Evolutionary conservation across 2,888 invertebrate species (phyloP), one percentile per base, ranked within the genome.

Genomic region (Tetragnatha montana): DNA sequence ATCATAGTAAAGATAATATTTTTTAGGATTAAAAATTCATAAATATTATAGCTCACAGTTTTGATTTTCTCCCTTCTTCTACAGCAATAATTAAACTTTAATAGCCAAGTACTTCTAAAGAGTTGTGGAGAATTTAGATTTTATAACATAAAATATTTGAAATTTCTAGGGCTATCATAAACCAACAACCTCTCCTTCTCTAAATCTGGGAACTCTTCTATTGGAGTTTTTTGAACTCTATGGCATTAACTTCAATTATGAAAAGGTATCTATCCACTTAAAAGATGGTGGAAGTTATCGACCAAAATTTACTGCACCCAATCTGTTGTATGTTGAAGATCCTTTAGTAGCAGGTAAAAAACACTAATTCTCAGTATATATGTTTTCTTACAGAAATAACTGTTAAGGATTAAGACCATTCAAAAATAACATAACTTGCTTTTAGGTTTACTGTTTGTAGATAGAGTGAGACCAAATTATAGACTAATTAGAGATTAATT

Each of bases 151-250:
- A 12, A 19, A 47, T 49, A 47, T 78, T 69, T 79, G 91, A 96
- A 96, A 91, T 93, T 95, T 49, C 82, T 95, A 94, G 91, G 93
- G 93, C 92, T 93, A 73, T 73, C 82, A 90, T n/a, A 90, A 83
- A 21, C 90, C 90, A 22, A 87, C 78, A 8, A 73, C 19, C 50
- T 7, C 7, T 7, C 82, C 92, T n/a, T 92, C 93, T 68, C 94
- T 95, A 92, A 99, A 99, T 95, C 95, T 99, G 91, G 99, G 98
- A 87, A 97, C 98, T 91, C 94, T 99, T 92, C 95, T 99, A 92
- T 96, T 99, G 85, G 98, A 99, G 94, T 99, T 99, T 95, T 97
- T 99, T 93, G 99, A 99, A 94, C 95, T 99, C 86, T 99, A 99
- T 93, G 99, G 99, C 22, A 95, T 97, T 92, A 97, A 98, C 94